Evolutionary conservation across 2,888 invertebrate genomes (phyloP), one percentile per base, ranked within the genome.

Genomic region (Pristionchus maxplancki): DNA sequence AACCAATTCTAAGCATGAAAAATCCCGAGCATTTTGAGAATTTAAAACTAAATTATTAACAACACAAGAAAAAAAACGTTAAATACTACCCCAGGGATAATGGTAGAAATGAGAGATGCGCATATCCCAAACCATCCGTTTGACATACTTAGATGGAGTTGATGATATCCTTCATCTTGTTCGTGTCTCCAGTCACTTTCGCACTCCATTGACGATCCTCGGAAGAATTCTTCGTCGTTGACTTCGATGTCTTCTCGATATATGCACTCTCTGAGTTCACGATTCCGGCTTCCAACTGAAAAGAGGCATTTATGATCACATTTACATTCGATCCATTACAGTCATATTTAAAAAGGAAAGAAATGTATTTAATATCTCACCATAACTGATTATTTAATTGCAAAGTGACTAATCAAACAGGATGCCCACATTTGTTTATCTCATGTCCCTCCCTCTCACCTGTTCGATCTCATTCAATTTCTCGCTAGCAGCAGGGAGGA

Each of bases 401-500:
- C n/a, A n/a, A n/a, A n/a, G n/a, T n/a, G n/a, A n/a, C n/a, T n/a
- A n/a, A n/a, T n/a, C n/a, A n/a, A n/a, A n/a, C n/a, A n/a, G 6
- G 40, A 17, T 44, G n/a, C 13, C 9, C 53, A 1, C 37, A 9
- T 34, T 37, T 84, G 6, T 37, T 24, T 15, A 62, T 31, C n/a
- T 31, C n/a, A n/a, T n/a, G n/a, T n/a, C n/a, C n/a, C n/a, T n/a
- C n/a, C n/a, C n/a, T n/a, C 62, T 20, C 31, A 84, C 84, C 6
- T 44, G 71, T 31, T 87, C 87, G 0, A 74, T 78, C 64, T 95
- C 95, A 67, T n/a, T 83, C 64, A 88, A 44, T 58, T 88, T 88
- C 64, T 88, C 82, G 44, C n/a, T 34, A 0, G 50, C 82, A 37
- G 44, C 31, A 40, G 82, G 58, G 17, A 50, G 40, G 5, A 74